phyloP scores from a whole-genome alignment of 2,797 vertebrate species.

The Spatula versicolor region DNA sequence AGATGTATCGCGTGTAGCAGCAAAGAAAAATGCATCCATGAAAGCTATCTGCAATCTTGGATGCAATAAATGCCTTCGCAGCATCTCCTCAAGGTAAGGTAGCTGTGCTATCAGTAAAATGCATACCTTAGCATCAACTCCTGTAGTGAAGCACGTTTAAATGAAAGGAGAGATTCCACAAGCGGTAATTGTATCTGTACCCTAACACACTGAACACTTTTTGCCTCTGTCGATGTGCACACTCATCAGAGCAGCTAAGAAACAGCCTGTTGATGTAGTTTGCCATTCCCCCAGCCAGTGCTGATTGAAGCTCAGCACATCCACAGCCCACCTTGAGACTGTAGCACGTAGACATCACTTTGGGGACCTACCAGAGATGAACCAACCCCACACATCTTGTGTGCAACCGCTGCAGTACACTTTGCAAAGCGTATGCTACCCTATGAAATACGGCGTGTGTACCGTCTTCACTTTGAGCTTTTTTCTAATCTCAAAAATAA shows the following conservation, averaged over 20 bases:
- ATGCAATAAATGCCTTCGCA: background rate
- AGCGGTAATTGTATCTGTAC: accelerated
- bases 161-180: background rate
- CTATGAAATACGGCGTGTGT: background rate
- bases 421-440: accelerated
- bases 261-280: accelerated
- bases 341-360: background rate
- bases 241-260: background rate
- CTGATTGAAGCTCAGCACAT: background rate
- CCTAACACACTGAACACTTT: background rate
- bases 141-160: background rate
- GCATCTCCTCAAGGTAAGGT: background rate
- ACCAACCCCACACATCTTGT: background rate
- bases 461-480: background rate
- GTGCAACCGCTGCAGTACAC: background rate
- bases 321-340: background rate
- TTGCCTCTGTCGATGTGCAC: accelerated
- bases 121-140: background rate
- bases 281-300: background rate
- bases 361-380: background rate
- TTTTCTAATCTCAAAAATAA: background rate
- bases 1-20: background rate
- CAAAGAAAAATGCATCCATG: background rate
- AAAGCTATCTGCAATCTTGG: background rate
- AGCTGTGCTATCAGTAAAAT: background rate